Base-by-base conservation (phyloP, 2,888 invertebrate species). In the Eretmocerus hayati region DNA sequence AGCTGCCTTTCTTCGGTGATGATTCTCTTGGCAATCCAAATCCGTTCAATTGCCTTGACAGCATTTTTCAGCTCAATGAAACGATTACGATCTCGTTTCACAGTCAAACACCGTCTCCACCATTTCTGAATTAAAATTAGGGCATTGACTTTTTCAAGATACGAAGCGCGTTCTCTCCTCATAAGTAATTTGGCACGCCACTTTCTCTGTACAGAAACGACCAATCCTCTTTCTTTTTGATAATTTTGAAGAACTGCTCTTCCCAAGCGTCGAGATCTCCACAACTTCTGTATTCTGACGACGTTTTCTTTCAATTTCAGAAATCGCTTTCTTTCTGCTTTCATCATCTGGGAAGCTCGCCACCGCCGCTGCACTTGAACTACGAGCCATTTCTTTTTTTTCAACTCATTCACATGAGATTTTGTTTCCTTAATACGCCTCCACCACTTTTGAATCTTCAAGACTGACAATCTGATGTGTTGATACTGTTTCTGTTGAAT, bases 361-460 rank as follows among this genome's bases (percentile, higher is more conserved):
- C 68, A 74, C 18, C 69, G 63, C 37, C 74, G 69, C 59, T 83
- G 83, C 4, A 81, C 51, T 19, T 67, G 62, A 6, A 77, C 58
- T 4, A 64, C 67, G 0, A 69, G 68, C n/a, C 58, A 50, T 20
- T 59, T 55, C 2, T 62, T 67, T 4, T 57, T 61, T 31, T 58
- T 52, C 62, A 53, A 60, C 43, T 56, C 58, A n/a, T 50, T 46
- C 70, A 59, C 56, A 46, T 56, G 62, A 4, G 55, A 60, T 48
- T 52, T 56, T 3, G 62, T 62, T 2, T 58, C 55, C 42, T 58
- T 61, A 48, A 69, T 71, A 56, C 73, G 74, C 55, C 61, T 72
- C 59, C 75, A 79, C 73, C 75, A 77, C 13, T 61, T 67, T 60
- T 82, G 80, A 42, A 83, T 75, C 54, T 64, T 74, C 1, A 67